A percentile compares a stretch with the other conserved stretches of the same genome.
Evolutionary conservation across 2,888 invertebrate genomes (phyloP).

Genomic region (Polyploca ridens): DNA sequence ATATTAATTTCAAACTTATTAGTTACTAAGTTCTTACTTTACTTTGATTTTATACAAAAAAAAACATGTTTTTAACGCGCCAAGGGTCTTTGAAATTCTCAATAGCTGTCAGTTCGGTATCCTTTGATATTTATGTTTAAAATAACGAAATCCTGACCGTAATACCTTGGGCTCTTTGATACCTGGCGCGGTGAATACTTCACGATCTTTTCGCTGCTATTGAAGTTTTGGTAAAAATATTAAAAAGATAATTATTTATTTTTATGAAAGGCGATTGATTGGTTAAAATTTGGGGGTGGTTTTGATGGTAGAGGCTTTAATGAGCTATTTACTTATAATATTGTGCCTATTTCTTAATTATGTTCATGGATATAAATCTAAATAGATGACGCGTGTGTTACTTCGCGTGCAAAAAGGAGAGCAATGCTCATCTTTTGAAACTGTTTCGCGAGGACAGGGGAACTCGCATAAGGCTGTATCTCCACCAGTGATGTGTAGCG

Average conservation of each 20-base stretch:
- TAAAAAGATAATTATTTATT: not conserved
- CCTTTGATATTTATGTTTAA: constrained; percentile 27
- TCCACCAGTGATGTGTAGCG: no score
- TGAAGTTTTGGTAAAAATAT: constrained; percentile 1
- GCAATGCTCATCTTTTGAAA: no score
- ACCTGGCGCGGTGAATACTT: not conserved
- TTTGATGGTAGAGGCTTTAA: not conserved
- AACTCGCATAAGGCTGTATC: no score
- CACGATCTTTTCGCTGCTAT: not conserved
- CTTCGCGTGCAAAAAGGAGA: no score
- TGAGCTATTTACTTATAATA: no score
- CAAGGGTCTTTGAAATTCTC: constrained; percentile 19
- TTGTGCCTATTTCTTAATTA: no score
- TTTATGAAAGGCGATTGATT: not conserved
- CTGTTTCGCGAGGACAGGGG: no score
- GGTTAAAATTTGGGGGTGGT: not conserved
- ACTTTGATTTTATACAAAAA: no score
- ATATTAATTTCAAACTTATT: no score
- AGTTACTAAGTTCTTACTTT: no score
- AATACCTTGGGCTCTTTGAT: constrained; percentile 28
- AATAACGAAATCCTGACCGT: constrained; percentile 24
- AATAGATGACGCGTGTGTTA: no score
- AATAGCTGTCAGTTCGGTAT: constrained; percentile 25
- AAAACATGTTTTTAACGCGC: not conserved
- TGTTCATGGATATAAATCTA: no score